phyloP scores from a whole-genome alignment of 2,113 vertebrate species.

The Mormyrus iriodes region DNA sequence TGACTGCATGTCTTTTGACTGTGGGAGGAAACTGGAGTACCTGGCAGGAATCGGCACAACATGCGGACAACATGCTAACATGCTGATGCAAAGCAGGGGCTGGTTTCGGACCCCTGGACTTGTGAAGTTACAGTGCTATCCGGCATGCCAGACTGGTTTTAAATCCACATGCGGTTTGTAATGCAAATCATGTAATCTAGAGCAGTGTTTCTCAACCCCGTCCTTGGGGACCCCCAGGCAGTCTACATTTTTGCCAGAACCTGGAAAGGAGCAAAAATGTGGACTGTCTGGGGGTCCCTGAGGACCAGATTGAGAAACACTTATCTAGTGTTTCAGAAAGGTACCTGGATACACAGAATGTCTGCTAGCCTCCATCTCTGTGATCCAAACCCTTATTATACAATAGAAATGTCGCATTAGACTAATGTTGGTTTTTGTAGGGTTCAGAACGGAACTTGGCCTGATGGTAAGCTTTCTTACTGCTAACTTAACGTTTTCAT shows the following conservation, averaged over 20 bases:
- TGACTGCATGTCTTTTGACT: not conserved
- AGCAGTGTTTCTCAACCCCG: not conserved
- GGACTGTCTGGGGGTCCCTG: not conserved
- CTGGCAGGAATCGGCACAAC: not conserved
- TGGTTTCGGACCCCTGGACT: not conserved
- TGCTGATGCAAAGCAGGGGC: not conserved
- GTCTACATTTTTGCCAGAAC: not conserved
- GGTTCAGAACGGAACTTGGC: conserved; percentile 41
- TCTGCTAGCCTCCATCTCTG: not conserved
- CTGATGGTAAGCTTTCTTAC: conserved; percentile 50
- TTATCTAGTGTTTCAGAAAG: not conserved
- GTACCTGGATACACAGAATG: not conserved
- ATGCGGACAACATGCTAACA: not conserved
- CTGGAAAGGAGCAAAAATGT: not conserved
- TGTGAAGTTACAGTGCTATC: not conserved
- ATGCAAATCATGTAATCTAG: not conserved
- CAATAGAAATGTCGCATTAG: not conserved
- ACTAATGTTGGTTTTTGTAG: conserved; percentile 35
- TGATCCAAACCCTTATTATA: not conserved
- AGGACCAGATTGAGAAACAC: not conserved
- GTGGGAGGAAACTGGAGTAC: not conserved
- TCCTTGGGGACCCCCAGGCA: not conserved
- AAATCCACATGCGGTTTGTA: not conserved
- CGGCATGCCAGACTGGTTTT: not conserved
- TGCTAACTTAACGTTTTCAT: not conserved